Evolutionary conservation across 2,888 invertebrate genomes (phyloP), one percentile per base, ranked within the genome.

Genomic region (Nomada goodeniana): DNA sequence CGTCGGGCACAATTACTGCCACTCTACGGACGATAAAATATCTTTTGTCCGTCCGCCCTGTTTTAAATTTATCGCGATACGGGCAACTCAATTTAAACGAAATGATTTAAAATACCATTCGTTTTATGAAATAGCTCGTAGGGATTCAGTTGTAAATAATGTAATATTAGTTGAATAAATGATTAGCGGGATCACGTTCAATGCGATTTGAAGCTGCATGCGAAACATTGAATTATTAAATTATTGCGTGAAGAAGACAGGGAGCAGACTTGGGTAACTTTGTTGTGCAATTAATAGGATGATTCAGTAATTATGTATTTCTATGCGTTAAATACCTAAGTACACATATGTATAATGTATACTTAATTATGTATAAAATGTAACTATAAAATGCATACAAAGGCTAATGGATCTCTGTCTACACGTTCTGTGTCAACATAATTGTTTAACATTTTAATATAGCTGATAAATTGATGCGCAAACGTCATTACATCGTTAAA

Each of bases 51-150:
- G 55, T 15, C 36, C 55, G 44, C 36, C 47, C 63, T 47, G 3
- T 26, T 15, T 36, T 59, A 36, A 59, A 76, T 76, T 70, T 23
- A 72, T 57, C 50, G 26, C 4, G 36, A 59, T 42, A 20, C 65
- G 26, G 29, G 42, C 42, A 57, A 76, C 52, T 42, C 68, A 52
- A 68, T 60, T 68, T 59, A 26, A 59, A 23, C 44, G 57, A 36
- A 60, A 61, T 59, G n/a, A 70, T 47, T 15, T 23, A 13, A 26
- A 57, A 15, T 11, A 9, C 26, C 1, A 36, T 36, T 36, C 36
- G 36, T 23, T 57, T 57, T 53, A 4, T 53, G n/a, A 53, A 53
- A 53, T 23, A 26, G 7, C 36, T 36, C 57, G 13, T 7, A 57
- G 23, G 2, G 5, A 11, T 36, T 36, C n/a, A 36, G 29, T 13